Conservation (phyloP, 2,797 vertebrate species). For the Aldrovandia affinis region DNA sequence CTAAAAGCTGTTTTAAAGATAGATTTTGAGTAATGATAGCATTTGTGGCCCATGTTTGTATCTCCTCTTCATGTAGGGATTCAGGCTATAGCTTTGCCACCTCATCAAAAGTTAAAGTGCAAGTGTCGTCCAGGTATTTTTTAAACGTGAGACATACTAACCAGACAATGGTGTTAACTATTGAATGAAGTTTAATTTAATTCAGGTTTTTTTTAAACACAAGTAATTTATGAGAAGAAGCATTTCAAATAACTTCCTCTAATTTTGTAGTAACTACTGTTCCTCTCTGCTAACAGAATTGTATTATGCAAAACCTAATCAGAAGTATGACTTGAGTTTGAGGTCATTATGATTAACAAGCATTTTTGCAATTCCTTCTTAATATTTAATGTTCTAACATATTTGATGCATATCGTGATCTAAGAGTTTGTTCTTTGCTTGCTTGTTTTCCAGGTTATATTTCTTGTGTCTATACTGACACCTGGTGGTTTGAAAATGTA, state of each 20-base stretch:
- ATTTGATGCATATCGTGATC: neutral
- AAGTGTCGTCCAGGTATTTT: constrained; percentile 5
- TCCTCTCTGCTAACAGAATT: neutral
- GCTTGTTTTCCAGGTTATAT: neutral
- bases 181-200: neutral
- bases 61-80: constrained; percentile 65
- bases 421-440: neutral
- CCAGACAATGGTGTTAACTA: neutral
- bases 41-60: constrained; percentile 18
- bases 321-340: neutral
- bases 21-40: neutral
- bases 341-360: neutral
- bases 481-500: constrained; percentile 18
- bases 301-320: neutral
- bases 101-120: constrained; percentile 10
- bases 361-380: neutral
- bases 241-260: too few relatives aligned
- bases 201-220: neutral
- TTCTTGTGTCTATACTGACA: constrained; percentile 3
- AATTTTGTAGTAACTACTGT: neutral
- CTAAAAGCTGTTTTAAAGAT: neutral
- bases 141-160: neutral
- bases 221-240: neutral
- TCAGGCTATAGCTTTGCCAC: constrained; percentile 67
- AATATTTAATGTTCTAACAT: neutral